phyloP scores from a whole-genome alignment of 2,797 vertebrate genomes.

The Scarus forsteni region DNA sequence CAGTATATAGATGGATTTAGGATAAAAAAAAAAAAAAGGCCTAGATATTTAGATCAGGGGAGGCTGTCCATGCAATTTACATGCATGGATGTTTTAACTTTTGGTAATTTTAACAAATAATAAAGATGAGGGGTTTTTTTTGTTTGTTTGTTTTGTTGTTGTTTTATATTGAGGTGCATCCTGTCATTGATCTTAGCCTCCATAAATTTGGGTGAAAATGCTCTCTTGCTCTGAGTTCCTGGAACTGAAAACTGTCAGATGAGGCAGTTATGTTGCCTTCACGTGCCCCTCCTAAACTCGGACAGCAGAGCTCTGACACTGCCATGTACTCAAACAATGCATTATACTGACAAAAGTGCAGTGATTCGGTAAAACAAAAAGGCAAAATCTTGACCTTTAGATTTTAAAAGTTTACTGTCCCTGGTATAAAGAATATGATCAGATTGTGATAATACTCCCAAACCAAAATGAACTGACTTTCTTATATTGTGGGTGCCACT shows the following conservation, averaged over 20 bases:
- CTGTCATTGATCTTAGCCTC: neutral
- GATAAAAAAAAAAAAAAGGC: neutral
- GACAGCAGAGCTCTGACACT: neutral
- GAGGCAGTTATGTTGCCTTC: slow-evolving; percentile 35
- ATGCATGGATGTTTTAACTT: neutral
- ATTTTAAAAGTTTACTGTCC: neutral
- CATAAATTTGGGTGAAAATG: neutral
- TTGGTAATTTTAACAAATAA: neutral
- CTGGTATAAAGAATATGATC: no score
- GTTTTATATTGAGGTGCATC: neutral
- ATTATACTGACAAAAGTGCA: no score
- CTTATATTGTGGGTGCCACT: no score
- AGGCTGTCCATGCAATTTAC: slow-evolving; percentile 37
- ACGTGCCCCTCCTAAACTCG: neutral
- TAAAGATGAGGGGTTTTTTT: no score
- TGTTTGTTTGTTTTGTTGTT: no score
- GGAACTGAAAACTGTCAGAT: slow-evolving; percentile 9
- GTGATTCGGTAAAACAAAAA: no score
- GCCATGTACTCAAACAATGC: no score
- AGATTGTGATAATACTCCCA: no score
- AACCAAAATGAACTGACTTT: no score
- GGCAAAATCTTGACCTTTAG: neutral
- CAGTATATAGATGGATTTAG: no score
- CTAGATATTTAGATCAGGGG: slow-evolving; percentile 41
- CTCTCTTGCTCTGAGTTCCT: neutral